These are phyloP conservation scores for Hydrocynus forskahlii DNA, from an alignment of 2,797 vertebrate species.

Conservation along the genomic window DNA sequence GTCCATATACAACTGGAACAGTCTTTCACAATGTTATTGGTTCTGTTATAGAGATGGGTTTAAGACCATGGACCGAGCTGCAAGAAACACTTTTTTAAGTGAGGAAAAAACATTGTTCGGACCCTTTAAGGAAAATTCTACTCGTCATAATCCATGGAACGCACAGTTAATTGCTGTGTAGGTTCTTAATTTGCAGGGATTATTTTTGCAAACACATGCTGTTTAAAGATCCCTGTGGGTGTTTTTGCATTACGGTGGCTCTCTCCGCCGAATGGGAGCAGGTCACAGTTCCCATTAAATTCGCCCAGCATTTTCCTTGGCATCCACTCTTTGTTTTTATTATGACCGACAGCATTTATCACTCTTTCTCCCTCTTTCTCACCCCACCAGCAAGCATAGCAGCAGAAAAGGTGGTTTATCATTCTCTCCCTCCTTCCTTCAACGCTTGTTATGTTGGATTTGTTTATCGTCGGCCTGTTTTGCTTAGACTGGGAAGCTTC, in stretches of 20 bases:
- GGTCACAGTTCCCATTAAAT: conserved; percentile 22
- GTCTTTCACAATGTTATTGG: no score
- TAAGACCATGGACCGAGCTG: no score
- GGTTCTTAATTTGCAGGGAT: no score
- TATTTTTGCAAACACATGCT: neutral
- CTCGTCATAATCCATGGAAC: no score
- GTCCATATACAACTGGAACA: no score
- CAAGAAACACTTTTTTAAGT: no score
- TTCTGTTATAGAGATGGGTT: no score
- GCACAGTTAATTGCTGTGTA: no score
- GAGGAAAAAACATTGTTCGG: no score
- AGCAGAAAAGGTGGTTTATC: conserved; percentile 22
- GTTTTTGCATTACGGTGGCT: neutral
- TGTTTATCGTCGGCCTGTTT: conserved; percentile 26
- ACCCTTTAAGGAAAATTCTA: no score
- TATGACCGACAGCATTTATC: conserved; percentile 46
- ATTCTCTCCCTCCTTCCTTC: conserved; percentile 20
- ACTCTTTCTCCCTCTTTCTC: conserved; percentile 45
- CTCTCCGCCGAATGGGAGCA: neutral
- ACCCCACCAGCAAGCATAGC: conserved; percentile 31
- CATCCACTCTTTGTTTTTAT: conserved; percentile 28
- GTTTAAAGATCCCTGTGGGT: neutral
- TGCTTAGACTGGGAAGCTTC: conserved; percentile 49
- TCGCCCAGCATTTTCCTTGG: neutral
- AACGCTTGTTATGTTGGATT: conserved; percentile 19